Base-by-base conservation (phyloP, 2,113 vertebrate species). In the Junco hyemalis region DNA sequence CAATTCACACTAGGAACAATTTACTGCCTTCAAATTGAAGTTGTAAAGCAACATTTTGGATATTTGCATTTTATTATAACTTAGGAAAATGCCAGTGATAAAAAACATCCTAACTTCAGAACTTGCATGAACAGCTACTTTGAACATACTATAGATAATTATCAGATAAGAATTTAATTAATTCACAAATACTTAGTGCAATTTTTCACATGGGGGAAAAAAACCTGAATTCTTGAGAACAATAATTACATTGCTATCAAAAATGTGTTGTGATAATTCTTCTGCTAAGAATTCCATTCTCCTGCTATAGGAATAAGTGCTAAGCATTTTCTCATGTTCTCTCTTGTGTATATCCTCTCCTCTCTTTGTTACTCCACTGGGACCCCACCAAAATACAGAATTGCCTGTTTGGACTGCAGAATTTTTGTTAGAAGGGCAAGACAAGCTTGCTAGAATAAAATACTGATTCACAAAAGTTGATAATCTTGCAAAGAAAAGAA, bases 81-180 rank as follows among this genome's bases (percentile, higher is more conserved):
- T 80, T 80, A 69, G 25, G 71, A 79, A 79, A 42, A 81, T 31
- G 16, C 6, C 7, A 82, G 25, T 42, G 68, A 82, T 60, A 72
- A 87, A 82, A 60, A 57, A 48, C 20, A 12, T 24, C 14, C 25
- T 77, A 82, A 65, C 78, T 82, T 72, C 28, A 57, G 36, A 93
- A 90, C 6, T 65, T 54, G 82, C 36, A 50, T 18, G 56, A 88
- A 71, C 12, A 73, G 56, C 35, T 87, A 57, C 79, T 93, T 94
- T 93, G 40, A 68, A 74, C 33, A 81, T 22, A 51, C 5, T 83
- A 17, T 24, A 61, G 71, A 79, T 76, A 83, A 94, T 86, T 91
- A 92, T 80, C 26, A 84, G 70, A 42, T 87, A 96, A 81, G 28
- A 74, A 77, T 94, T 88, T 85, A 82, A 94, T 94, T 96, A 89